A percentile compares a stretch with the other conserved stretches of the same genome.
Evolutionary conservation across 2,113 vertebrate genomes (phyloP).

Genomic region (Propithecus coquereli): DNA sequence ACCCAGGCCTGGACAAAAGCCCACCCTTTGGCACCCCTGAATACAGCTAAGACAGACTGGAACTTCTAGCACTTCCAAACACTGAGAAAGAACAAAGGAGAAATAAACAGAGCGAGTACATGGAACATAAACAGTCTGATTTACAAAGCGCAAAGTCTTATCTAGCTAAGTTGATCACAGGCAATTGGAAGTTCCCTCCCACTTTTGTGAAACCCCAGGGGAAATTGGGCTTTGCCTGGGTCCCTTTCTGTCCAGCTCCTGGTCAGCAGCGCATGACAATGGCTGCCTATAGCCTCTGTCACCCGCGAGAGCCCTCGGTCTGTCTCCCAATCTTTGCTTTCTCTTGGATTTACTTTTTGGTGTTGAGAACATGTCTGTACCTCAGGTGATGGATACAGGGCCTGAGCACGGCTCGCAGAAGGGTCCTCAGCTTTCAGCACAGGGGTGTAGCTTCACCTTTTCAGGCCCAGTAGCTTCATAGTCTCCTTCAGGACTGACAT

Average conservation of each 20-base stretch:
- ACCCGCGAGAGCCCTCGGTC: not conserved
- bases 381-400: not conserved
- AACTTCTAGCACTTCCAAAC: slow-evolving; percentile 29
- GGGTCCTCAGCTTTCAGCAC: not conserved
- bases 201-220: not conserved
- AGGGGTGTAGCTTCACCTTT: not conserved
- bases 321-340: not conserved
- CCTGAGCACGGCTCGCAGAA: not conserved
- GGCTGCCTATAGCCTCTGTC: not conserved
- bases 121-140: slow-evolving; percentile 38
- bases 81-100: slow-evolving; percentile 45
- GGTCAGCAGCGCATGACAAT: not conserved
- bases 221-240: not conserved
- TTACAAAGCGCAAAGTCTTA: slow-evolving; percentile 34
- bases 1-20: not conserved
- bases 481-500: not conserved
- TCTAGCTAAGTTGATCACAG: slow-evolving; percentile 29
- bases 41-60: not conserved
- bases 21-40: slow-evolving; percentile 30
- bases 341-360: not conserved
- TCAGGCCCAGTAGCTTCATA: not conserved
- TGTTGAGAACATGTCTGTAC: not conserved
- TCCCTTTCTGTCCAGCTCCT: not conserved
- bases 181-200: not conserved
- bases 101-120: slow-evolving; percentile 38